Evolutionary conservation across 2,888 invertebrate genomes (phyloP).

Genomic region (Cheilosia impressa): DNA sequence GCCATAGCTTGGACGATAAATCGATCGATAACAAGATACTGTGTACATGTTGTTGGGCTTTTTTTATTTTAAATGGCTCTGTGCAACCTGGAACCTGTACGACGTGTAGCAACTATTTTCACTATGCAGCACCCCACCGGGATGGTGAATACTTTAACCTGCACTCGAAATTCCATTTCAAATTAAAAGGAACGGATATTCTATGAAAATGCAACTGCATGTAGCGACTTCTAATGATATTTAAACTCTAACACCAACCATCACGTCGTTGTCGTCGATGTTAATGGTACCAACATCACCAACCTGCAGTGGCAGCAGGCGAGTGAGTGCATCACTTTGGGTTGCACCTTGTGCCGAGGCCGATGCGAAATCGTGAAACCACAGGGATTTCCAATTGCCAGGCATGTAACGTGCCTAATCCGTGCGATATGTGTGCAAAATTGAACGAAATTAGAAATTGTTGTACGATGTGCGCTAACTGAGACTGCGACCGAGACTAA

Average conservation of each 20-base stretch:
- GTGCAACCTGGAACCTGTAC: slow-evolving; percentile 23
- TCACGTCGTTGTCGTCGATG: slow-evolving; percentile 14
- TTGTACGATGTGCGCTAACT: slow-evolving; percentile 17
- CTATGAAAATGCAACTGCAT: slow-evolving; percentile 30
- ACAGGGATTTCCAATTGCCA: slow-evolving; percentile 46
- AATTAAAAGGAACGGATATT: slow-evolving; percentile 41
- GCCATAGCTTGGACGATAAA: slow-evolving; percentile 60
- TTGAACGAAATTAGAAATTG: slow-evolving; percentile 63
- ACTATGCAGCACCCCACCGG: slow-evolving; percentile 13
- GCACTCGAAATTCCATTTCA: slow-evolving; percentile 18
- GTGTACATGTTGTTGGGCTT: slow-evolving; percentile 20
- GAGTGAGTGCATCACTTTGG: slow-evolving; percentile 27
- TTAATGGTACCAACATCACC: slow-evolving; percentile 21
- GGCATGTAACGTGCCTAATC: slow-evolving; percentile 33
- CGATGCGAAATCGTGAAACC: slow-evolving; percentile 45
- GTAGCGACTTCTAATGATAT: slow-evolving; percentile 49
- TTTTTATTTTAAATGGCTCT: slow-evolving; percentile 5
- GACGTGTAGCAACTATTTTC: slow-evolving; percentile 31
- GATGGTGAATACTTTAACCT: slow-evolving; percentile 18
- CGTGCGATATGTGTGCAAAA: slow-evolving; percentile 63
- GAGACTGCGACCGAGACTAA: not conserved
- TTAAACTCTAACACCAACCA: slow-evolving; percentile 50
- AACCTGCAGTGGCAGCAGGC: slow-evolving; percentile 44
- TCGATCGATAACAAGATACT: slow-evolving; percentile 72
- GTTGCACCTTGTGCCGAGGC: slow-evolving; percentile 17